Base-by-base conservation (phyloP, 2,113 vertebrate species). In the Oncorhynchus nerka region DNA sequence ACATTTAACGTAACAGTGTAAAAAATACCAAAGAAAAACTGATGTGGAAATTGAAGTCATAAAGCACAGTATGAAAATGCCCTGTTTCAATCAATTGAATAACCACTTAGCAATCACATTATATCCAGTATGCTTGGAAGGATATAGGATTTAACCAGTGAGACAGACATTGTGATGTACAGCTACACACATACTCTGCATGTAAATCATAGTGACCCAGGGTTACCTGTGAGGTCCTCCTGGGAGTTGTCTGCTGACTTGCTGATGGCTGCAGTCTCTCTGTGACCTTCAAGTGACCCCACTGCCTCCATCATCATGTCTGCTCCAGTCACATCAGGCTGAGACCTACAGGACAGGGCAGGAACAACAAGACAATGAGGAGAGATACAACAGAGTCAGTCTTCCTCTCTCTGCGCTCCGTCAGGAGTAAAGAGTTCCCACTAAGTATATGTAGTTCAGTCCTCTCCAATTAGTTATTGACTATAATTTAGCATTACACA, bases 241-340 rank as follows among this genome's bases (percentile, higher is more conserved):
- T 95, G 79, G 68, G 91, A 91, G 26, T 94, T 89, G 84, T 95
- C 94, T 82, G 89, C 93, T 64, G 91, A 90, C 93, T 94, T 95
- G 83, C 89, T 89, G 84, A 93, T 93, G 24, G 93, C 92, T 76
- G 87, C 84, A 64, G 92, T 85, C 77, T 95, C 94, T 84, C 91
- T 82, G 85, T 80, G 89, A 81, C 93, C 69, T 28, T 93, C 87
- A 24, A 88, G 89, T 1, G 92, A 89, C 88, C 89, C 79, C 82
- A 89, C 79, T 83, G 89, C 89, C 85, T 95, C 94, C 0, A 92
- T 90, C 3, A 93, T 87, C 51, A 55, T 19, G 16, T 55, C 88
- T 0, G 92, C 93, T 73, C 93, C 94, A 78, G 95, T 94, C 8
- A 92, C 93, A 84, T 96, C 95, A 57, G 94, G 94, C 91, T 96